Base-by-base conservation (phyloP, 2,888 invertebrate species). In the Gerosis bhagava region DNA sequence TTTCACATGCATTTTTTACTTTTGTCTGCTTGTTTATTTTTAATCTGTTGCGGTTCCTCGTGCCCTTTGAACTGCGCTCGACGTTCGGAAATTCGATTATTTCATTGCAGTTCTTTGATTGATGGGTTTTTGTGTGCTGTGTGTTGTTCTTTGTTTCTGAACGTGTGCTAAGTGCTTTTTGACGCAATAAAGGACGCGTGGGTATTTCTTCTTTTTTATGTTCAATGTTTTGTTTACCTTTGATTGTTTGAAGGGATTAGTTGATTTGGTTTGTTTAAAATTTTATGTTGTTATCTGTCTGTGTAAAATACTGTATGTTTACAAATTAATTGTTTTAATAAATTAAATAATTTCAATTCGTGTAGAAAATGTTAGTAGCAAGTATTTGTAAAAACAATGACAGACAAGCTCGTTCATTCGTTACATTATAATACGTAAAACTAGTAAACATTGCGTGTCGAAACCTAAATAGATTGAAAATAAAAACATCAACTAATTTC, bases 81-180 rank as follows among this genome's bases (percentile, higher is more conserved):
- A 71, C 77, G 77, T 78, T 81, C 74, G 74, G 70, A 73, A 79
- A 84, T 83, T 80, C 78, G 83, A 84, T 84, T 83, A 84, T 82
- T 77, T 74, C 79, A 77, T 79, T 77, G 72, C 76, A 75, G 75
- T 80, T 77, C 84, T 87, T 82, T 84, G 87, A 87, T 88, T 86
- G 86, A 83, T 81, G 81, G 71, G 72, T 78, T 75, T 71, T 73
- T 65, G 68, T 75, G 73, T 77, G 46, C 6, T 75, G 70, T 68
- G 62, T 61, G 67, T 67, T 69, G 70, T 68, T 67, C 71, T 73
- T 71, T 75, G 67, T 71, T 64, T 59, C 57, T 51, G 44, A 58
- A 60, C 55, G 70, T 67, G 70, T 67, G 76, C 75, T 78, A 77
- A 82, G 76, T 76, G 77, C 70, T 65, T 70, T 73, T 77, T 73